phyloP scores from a whole-genome alignment of 2,113 vertebrate genomes.

The Bubo scandiacus region DNA sequence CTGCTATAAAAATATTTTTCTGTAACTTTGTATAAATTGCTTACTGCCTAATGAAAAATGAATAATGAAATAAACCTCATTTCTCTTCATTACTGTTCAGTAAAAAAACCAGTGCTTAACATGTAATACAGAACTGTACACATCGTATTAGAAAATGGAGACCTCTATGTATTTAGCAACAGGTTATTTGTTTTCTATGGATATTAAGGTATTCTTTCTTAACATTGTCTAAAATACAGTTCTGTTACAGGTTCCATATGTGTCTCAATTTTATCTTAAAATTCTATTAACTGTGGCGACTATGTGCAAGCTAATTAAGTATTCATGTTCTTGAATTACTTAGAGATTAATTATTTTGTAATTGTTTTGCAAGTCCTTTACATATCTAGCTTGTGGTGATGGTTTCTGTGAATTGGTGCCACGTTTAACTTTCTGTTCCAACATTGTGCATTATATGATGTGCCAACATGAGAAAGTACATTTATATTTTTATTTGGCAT shows the following conservation, averaged over 20 bases:
- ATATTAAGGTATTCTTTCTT: constrained; percentile 30
- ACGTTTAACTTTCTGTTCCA: neutral
- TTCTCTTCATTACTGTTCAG: constrained; percentile 29
- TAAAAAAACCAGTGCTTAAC: neutral
- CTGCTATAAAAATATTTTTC: constrained; percentile 35
- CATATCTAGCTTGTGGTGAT: neutral
- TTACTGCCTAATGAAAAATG: constrained; percentile 23
- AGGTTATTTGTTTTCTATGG: neutral
- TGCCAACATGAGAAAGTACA: constrained; percentile 21
- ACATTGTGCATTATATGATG: neutral
- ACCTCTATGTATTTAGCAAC: constrained; percentile 3
- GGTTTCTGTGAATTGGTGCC: neutral
- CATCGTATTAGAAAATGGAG: neutral
- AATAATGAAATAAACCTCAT: constrained; percentile 28
- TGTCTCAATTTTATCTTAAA: constrained; percentile 29
- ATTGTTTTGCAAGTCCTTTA: constrained; percentile 11
- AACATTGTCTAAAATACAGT: constrained; percentile 23
- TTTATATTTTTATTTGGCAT: neutral
- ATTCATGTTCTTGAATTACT: constrained; percentile 17
- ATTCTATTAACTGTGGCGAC: neutral
- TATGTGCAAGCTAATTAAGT: constrained; percentile 9
- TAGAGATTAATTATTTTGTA: constrained; percentile 24
- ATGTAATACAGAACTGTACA: neutral
- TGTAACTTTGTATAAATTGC: neutral
- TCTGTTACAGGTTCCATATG: neutral